Base-by-base conservation (phyloP, 1,140 invertebrate species). In the Aphis gossypii region DNA sequence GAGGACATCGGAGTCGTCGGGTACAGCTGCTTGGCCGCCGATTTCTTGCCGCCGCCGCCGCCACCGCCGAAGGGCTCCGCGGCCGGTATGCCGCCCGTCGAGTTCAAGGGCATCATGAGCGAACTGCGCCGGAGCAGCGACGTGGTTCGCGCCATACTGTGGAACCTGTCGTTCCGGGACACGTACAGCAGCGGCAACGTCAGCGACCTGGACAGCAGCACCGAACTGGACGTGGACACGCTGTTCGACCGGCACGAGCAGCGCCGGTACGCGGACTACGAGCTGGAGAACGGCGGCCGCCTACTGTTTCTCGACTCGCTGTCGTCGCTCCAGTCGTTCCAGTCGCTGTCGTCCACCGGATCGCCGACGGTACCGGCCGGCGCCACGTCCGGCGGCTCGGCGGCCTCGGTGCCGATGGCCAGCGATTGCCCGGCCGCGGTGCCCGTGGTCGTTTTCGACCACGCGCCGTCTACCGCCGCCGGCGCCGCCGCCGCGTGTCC, bases 41-140 rank as follows among this genome's bases (percentile, higher is more conserved):
- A 3, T 41, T 41, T 41, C 38, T 41, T 41, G 38, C 1, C 38
- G 38, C 1, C 38, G 38, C 1, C 38, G 38, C 38, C 38, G 3
- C 38, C 38, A 2, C 38, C 38, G 38, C 38, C 38, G 38, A 41
- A 41, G 38, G 38, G 38, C 38, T 1, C 38, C 41, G 48, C 44
- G n/a, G 23, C 83, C 2, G 83, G 35, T 41, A 38, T 38, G 11
- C 94, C 44, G 90, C 21, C 93, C 7, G 90, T 38, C 23, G 76
- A 94, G 2, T 94, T 95, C 82, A 94, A 94, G 41, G 94, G 94
- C 91, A 95, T 96, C 44, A 95, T 96, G 94, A 95, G 95, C 30
- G 95, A 96, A 93, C 94, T 96, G 83, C 94, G 95, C 18, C 94
- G 95, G 56, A 95, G 95, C 88, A 95, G 95, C 60, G 95, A 96